Conservation (phyloP, 2,888 invertebrate genomes). For the Limnephilus marmoratus region DNA sequence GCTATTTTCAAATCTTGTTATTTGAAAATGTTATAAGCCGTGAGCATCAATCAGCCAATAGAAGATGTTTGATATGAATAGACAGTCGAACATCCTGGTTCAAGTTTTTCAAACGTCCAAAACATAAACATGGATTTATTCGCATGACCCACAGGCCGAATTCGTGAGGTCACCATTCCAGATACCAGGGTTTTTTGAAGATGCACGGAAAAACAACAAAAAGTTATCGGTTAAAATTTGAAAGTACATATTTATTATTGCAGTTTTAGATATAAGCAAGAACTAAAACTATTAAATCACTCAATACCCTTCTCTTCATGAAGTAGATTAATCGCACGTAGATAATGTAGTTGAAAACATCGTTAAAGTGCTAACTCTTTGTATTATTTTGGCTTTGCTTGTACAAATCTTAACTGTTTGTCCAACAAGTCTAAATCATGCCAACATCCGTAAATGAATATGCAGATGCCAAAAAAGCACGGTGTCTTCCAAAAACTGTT, state of each 20-base stretch:
- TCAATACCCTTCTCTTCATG: neutral
- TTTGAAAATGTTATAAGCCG: neutral
- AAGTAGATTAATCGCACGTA: too few species aligned
- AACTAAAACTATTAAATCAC: neutral
- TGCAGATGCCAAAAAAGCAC: neutral
- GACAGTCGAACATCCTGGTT: neutral
- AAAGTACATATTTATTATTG: neutral
- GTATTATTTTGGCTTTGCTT: too few species aligned
- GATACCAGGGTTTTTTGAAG: neutral
- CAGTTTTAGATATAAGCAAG: too few species aligned
- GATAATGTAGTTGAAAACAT: too few species aligned
- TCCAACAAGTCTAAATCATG: neutral
- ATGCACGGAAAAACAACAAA: neutral
- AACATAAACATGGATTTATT: neutral
- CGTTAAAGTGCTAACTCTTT: too few species aligned
- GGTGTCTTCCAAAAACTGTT: neutral
- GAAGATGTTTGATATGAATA: neutral
- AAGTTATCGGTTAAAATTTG: neutral
- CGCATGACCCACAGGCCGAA: neutral
- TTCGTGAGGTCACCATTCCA: slow-evolving; percentile 2
- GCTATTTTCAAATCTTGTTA: neutral
- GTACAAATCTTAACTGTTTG: too few species aligned
- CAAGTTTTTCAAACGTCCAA: neutral
- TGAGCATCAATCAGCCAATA: neutral
- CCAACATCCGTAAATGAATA: too few species aligned